Percentiles rank a stretch among this genome's conserved stretches.
phyloP scores from a whole-genome alignment of 2,113 vertebrate species.

The Dicrurus megarhynchus region DNA sequence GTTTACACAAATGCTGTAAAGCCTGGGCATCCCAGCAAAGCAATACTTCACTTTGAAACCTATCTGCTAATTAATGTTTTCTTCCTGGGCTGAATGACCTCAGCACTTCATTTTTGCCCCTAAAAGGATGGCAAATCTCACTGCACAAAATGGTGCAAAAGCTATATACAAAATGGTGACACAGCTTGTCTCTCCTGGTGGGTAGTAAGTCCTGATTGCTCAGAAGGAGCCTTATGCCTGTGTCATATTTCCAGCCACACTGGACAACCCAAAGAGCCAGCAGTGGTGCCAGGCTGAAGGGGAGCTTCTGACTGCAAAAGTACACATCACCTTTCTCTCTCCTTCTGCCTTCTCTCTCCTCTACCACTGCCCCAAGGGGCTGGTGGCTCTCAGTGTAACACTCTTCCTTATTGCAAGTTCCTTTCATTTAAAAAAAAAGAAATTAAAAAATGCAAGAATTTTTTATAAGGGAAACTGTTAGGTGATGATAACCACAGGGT shows the following conservation, averaged over 20 bases:
- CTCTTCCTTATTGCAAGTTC: not conserved
- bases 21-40: not conserved
- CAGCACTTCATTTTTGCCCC: not conserved
- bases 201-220: not conserved
- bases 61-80: not conserved
- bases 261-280: not conserved
- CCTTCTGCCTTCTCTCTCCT: not conserved
- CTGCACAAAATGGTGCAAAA: not conserved
- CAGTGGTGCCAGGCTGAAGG: accelerated
- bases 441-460: not conserved
- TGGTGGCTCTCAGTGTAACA: accelerated
- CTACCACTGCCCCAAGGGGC: accelerated
- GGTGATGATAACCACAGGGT: not conserved
- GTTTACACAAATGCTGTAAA: not conserved
- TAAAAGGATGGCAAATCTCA: not conserved
- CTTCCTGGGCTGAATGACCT: not conserved
- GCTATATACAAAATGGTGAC: not conserved
- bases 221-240: not conserved
- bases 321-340: not conserved
- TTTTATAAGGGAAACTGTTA: not conserved
- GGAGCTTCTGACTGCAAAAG: accelerated
- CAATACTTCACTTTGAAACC: not conserved
- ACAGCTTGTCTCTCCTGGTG: accelerated
- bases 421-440: not conserved
- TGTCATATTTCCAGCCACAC: accelerated